Percentiles rank a stretch among this genome's conserved stretches.
These are phyloP conservation scores for Limonius californicus DNA, from an alignment of 1,140 invertebrate species.

Conservation along the genomic window DNA sequence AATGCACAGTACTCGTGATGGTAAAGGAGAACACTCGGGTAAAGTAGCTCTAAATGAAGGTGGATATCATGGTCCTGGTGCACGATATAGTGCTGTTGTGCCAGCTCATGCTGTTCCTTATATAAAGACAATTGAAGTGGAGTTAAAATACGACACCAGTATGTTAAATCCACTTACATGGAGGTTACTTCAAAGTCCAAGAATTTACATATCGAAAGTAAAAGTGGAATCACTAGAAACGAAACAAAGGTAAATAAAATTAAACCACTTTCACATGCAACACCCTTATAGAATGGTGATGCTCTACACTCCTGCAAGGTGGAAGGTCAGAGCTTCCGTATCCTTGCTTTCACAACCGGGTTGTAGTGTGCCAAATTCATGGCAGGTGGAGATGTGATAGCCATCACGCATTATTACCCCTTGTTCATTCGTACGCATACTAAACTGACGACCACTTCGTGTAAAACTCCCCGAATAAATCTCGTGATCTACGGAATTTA, in stretches of 20 bases:
- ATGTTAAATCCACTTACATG: conserved; percentile 79
- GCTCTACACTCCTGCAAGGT: too few species aligned
- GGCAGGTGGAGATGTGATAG: too few species aligned
- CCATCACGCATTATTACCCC: too few species aligned
- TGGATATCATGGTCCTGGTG: conserved; percentile 68
- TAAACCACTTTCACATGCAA: too few species aligned
- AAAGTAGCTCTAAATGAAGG: conserved; percentile 34
- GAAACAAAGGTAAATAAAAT: conserved; percentile 53
- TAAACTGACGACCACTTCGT: too few species aligned
- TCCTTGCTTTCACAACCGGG: too few species aligned
- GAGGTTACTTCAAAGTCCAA: conserved; percentile 68
- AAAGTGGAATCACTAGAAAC: conserved; percentile 67
- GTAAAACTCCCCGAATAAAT: too few species aligned
- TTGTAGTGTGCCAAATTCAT: too few species aligned
- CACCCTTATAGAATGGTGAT: too few species aligned
- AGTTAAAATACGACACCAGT: conserved; percentile 74
- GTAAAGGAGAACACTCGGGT: conserved; percentile 36
- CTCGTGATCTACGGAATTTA: too few species aligned
- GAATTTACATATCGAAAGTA: conserved; percentile 67
- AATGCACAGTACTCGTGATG: conserved; percentile 55
- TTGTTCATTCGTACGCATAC: too few species aligned
- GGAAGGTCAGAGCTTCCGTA: too few species aligned
- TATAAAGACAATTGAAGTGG: conserved; percentile 62
- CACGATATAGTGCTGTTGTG: conserved; percentile 63
- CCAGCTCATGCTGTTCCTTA: conserved; percentile 61